Evolutionary conservation across 2,888 invertebrate species (phyloP).

Genomic region (Archaeoteleia sp.): DNA sequence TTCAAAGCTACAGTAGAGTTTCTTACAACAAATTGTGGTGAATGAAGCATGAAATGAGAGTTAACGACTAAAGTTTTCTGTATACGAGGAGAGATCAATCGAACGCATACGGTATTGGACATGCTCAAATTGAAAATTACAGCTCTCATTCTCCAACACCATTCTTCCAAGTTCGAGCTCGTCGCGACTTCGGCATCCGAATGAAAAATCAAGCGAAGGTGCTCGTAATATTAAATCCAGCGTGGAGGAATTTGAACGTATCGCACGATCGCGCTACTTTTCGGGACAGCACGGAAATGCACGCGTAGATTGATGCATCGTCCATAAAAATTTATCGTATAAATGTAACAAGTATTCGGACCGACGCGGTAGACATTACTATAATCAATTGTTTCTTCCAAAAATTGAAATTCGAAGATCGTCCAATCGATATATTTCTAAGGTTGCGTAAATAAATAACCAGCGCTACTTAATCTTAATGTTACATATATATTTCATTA

Average conservation of each 20-base stretch:
- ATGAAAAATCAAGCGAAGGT: constrained; percentile 30
- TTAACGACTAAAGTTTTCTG: constrained; percentile 48
- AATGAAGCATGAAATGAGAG: constrained; percentile 47
- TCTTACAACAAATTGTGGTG: constrained; percentile 45
- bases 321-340: constrained; percentile 1
- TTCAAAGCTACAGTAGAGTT: constrained; percentile 12
- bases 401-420: not conserved
- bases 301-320: constrained; percentile 26
- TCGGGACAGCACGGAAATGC: constrained; percentile 23
- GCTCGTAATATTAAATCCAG: constrained; percentile 27
- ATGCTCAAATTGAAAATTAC: constrained; percentile 44
- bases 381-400: constrained; percentile 4
- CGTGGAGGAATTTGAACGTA: constrained; percentile 1
- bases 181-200: constrained; percentile 14
- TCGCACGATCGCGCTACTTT: constrained; percentile 27
- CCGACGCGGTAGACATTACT: constrained; percentile 3
- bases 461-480: no score
- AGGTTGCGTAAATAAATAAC: no score
- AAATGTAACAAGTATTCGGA: constrained; percentile 6
- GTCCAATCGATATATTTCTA: constrained; percentile 14
- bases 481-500: no score
- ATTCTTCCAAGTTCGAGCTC: constrained; percentile 38
- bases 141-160: constrained; percentile 16
- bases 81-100: constrained; percentile 27
- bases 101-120: constrained; percentile 33